phyloP scores from a whole-genome alignment of 2,797 vertebrate genomes.

The Eidolon dupreanum region DNA sequence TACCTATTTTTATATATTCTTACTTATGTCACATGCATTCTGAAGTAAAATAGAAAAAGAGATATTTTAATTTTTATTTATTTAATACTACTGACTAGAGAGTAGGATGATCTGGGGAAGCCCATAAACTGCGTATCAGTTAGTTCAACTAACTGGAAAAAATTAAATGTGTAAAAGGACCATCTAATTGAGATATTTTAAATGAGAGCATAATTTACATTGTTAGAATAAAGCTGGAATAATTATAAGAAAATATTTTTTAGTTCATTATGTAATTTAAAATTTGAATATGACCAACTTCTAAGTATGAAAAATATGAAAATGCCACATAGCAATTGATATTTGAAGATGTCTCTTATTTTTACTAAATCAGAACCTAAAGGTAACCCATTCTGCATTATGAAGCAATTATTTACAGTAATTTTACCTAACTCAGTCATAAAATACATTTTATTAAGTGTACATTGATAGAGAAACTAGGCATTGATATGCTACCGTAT shows the following conservation, averaged over 20 bases:
- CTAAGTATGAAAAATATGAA: not conserved
- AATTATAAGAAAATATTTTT: not conserved
- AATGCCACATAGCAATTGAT: not conserved
- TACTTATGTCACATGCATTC: not conserved
- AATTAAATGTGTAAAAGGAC: not conserved
- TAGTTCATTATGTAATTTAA: not conserved
- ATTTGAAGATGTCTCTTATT: not conserved
- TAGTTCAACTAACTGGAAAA: not conserved
- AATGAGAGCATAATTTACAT: not conserved
- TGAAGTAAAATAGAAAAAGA: not conserved
- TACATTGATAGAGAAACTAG: not conserved
- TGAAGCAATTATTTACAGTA: not conserved
- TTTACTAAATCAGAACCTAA: conserved; percentile 24
- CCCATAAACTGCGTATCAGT: not conserved
- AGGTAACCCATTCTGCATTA: not conserved
- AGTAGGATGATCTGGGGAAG: not conserved
- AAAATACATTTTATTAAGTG: not conserved
- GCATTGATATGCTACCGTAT: not conserved
- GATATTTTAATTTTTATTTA: not conserved
- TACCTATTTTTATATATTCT: not conserved
- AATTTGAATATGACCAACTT: conserved; percentile 25
- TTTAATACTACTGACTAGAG: not conserved
- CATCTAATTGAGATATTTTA: not conserved
- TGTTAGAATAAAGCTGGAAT: not conserved
- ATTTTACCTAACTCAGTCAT: not conserved